Percentiles rank a stretch among this genome's conserved stretches.
Conservation (phyloP, 2,113 vertebrate genomes). For the Chaenocephalus aceratus region DNA sequence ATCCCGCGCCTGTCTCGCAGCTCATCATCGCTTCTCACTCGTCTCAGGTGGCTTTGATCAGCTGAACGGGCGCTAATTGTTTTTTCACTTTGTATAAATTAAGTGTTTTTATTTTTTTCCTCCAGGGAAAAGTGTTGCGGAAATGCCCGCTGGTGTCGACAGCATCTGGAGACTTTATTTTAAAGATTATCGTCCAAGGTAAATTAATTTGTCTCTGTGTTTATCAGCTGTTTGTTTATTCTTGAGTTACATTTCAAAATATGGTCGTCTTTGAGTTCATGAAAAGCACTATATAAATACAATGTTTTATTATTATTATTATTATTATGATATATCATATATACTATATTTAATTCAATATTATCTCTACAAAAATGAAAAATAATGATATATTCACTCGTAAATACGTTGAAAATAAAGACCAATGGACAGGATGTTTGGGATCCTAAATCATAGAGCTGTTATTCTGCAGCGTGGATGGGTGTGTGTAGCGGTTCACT, state of each 20-base stretch:
- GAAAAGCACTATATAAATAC: no score
- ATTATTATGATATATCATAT: no score
- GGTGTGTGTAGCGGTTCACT: not conserved
- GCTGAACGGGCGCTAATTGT: slow-evolving; percentile 26
- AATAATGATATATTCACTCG: no score
- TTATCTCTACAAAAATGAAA: no score
- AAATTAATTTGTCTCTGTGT: not conserved
- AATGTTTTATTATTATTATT: no score
- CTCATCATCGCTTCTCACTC: slow-evolving; percentile 34
- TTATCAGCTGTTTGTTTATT: not conserved
- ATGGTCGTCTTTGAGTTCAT: no score
- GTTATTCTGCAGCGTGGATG: not conserved
- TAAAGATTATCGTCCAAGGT: slow-evolving; percentile 82
- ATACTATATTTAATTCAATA: no score
- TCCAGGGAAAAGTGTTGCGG: slow-evolving; percentile 77
- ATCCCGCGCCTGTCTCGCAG: slow-evolving; percentile 43
- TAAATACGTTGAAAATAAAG: no score
- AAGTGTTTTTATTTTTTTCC: not conserved
- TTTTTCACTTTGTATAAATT: not conserved
- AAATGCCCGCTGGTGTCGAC: slow-evolving; percentile 76
- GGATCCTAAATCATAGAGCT: no score
- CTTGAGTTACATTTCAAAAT: no score
- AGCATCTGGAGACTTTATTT: slow-evolving; percentile 48
- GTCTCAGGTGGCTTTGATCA: slow-evolving; percentile 44
- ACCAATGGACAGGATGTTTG: no score